phyloP scores from a whole-genome alignment of 2,797 vertebrate genomes.

The Anguilla marmorata region DNA sequence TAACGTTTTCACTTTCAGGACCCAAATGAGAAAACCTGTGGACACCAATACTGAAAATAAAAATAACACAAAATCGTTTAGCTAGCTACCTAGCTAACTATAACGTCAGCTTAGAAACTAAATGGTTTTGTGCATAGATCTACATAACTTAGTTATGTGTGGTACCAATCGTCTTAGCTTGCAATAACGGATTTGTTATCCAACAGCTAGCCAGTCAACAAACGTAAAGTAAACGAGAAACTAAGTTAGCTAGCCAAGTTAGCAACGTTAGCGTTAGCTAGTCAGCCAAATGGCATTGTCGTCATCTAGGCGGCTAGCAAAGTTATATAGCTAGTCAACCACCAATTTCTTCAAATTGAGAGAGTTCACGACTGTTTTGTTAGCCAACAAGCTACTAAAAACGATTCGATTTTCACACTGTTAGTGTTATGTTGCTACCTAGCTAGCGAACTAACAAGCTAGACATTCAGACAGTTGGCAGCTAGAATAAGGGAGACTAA shows the following conservation, averaged over 20 bases:
- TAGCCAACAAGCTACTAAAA: not conserved
- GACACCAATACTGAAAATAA: not conserved
- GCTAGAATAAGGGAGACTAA: not conserved
- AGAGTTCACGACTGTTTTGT: not conserved
- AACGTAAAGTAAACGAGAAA: no score
- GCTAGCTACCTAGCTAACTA: not conserved
- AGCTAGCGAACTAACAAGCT: conserved; percentile 1
- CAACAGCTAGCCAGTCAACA: no score
- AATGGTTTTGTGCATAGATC: not conserved
- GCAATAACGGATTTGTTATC: no score
- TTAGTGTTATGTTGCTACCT: not conserved
- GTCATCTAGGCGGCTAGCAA: not conserved
- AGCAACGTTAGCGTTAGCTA: not conserved
- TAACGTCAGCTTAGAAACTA: not conserved
- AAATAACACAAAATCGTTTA: no score
- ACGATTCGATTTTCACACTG: not conserved
- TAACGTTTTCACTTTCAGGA: not conserved
- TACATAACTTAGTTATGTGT: not conserved
- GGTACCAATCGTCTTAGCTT: not conserved
- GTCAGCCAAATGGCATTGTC: conserved; percentile 1
- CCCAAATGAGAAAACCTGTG: not conserved
- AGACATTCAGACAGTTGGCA: conserved; percentile 17
- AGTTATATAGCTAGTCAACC: not conserved
- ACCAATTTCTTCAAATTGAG: not conserved
- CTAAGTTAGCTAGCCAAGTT: no score